These are phyloP conservation scores for Scaptomyza caliginosa DNA, from an alignment of 2,888 invertebrate genomes.

Conservation along the genomic window DNA sequence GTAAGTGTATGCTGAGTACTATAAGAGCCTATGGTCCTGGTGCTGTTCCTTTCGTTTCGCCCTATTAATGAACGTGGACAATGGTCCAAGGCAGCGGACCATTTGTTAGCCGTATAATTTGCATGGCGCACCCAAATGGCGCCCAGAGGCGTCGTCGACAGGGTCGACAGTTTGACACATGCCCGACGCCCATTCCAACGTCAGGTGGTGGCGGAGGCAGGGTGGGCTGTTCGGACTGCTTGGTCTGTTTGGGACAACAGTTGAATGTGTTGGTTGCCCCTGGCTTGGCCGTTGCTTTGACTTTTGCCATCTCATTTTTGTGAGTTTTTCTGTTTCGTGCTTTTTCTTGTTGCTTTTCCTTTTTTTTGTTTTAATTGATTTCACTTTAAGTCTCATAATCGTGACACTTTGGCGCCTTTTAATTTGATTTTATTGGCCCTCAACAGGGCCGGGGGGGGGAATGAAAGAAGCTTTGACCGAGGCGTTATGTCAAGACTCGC, in stretches of 20 bases:
- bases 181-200: background rate
- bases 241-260: background rate
- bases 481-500: background rate
- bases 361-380: conserved; percentile 69
- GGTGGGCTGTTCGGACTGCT: too few species aligned
- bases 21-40: background rate
- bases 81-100: conserved; percentile 24
- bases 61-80: background rate
- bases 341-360: conserved; percentile 6
- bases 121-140: conserved; percentile 62
- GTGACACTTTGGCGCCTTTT: conserved; percentile 80
- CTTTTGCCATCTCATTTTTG: conserved; percentile 29
- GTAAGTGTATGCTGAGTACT: conserved; percentile 14
- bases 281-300: conserved; percentile 6
- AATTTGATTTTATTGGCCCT: conserved; percentile 78
- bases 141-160: conserved; percentile 32
- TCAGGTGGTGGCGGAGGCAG: conserved; percentile 20
- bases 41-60: too few species aligned
- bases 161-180: conserved; percentile 66
- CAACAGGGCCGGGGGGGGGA: conserved; percentile 48
- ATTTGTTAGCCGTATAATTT: conserved; percentile 70
- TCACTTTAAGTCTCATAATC: conserved; percentile 77
- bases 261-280: conserved; percentile 1
- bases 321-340: conserved; percentile 4
- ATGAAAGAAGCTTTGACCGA: background rate